Evolutionary conservation across 2,113 vertebrate genomes (phyloP).

Genomic region (Sialia sialis): DNA sequence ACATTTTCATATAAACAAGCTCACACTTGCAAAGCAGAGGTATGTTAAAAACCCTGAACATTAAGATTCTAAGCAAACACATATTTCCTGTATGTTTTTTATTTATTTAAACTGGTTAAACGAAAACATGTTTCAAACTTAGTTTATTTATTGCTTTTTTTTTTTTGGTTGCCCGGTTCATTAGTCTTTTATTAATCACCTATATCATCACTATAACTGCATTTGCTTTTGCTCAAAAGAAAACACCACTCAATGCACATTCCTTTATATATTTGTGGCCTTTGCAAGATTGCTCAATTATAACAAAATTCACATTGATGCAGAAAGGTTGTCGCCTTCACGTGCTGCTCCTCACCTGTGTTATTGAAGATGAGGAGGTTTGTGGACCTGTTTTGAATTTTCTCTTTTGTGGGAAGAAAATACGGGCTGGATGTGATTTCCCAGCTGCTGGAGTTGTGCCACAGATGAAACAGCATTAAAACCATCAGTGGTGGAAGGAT

Average conservation of each 20-base stretch:
- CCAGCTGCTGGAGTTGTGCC: slow-evolving; percentile 22
- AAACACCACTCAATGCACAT: background rate
- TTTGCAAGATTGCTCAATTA: background rate
- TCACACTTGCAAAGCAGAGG: background rate
- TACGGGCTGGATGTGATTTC: slow-evolving; percentile 80
- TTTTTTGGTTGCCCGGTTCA: background rate
- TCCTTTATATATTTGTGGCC: background rate
- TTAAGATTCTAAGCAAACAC: background rate
- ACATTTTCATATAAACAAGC: background rate
- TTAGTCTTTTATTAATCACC: background rate
- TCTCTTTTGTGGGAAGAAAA: slow-evolving; percentile 76
- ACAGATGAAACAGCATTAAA: slow-evolving; percentile 30
- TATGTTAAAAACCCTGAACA: background rate
- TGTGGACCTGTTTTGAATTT: slow-evolving; percentile 63
- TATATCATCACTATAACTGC: background rate
- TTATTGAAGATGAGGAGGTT: slow-evolving; percentile 88
- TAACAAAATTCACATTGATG: background rate
- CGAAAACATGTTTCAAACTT: background rate
- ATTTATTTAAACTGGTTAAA: background rate
- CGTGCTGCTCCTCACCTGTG: slow-evolving; percentile 73
- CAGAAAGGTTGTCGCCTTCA: background rate
- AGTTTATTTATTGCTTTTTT: background rate
- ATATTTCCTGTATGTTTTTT: background rate
- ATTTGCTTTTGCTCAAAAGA: background rate
- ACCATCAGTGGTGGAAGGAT: slow-evolving; percentile 66